phyloP scores from a whole-genome alignment of 2,113 vertebrate genomes.

The Cromileptes altivelis region DNA sequence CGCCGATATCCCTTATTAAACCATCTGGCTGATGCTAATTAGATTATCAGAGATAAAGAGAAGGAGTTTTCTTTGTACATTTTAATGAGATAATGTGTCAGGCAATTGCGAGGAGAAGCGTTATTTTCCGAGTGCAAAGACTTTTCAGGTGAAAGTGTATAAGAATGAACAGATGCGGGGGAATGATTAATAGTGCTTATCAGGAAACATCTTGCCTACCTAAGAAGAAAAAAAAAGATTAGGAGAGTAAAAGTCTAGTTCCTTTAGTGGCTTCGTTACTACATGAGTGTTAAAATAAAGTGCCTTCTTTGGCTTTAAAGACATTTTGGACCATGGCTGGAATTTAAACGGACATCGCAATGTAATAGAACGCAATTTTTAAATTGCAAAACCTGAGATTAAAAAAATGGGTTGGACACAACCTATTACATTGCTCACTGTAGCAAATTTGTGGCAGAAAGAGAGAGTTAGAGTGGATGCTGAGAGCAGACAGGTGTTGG shows the following conservation, averaged over 20 bases:
- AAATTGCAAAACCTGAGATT: too few relatives aligned
- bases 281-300: slow-evolving; percentile 20
- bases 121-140: slow-evolving; percentile 74
- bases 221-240: slow-evolving; percentile 71
- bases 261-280: slow-evolving; percentile 42
- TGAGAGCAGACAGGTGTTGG: too few relatives aligned
- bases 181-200: slow-evolving; percentile 84
- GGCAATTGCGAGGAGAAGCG: slow-evolving; percentile 78
- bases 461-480: too few relatives aligned
- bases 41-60: slow-evolving; percentile 90
- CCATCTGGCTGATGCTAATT: slow-evolving; percentile 91
- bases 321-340: not conserved
- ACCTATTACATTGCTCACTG: too few relatives aligned
- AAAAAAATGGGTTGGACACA: too few relatives aligned
- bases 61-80: slow-evolving; percentile 89
- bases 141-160: slow-evolving; percentile 84
- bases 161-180: slow-evolving; percentile 80
- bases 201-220: slow-evolving; percentile 80
- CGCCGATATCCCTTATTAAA: slow-evolving; percentile 88
- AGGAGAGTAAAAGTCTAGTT: slow-evolving; percentile 52
- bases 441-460: too few relatives aligned
- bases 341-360: too few relatives aligned
- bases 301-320: slow-evolving; percentile 9
- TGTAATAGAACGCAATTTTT: too few relatives aligned
- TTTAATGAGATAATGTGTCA: slow-evolving; percentile 89